These are phyloP conservation scores for Drosophila mayaguana DNA, from an alignment of 2,888 invertebrate genomes.

Conservation along the genomic window DNA sequence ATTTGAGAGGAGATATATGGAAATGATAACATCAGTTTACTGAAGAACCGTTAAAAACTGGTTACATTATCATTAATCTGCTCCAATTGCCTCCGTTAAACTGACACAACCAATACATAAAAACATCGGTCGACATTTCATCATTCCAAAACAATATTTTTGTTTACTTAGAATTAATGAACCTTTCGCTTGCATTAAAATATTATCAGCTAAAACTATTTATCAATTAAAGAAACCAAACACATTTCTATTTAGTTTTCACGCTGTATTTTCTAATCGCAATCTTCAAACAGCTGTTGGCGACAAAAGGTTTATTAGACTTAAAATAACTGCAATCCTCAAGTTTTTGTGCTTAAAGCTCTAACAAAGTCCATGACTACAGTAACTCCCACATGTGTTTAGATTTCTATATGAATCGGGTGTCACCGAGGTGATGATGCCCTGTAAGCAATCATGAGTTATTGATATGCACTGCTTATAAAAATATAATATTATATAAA, in stretches of 20 bases:
- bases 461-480: neutral
- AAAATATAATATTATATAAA: too few relatives aligned
- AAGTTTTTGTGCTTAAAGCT: conserved; percentile 13
- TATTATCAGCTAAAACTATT: neutral
- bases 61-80: neutral
- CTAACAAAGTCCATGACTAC: conserved; percentile 12
- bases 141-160: neutral
- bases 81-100: neutral
- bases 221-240: neutral
- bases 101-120: neutral
- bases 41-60: neutral
- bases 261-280: neutral
- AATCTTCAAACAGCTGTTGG: conserved; percentile 6
- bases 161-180: neutral
- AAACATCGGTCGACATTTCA: neutral
- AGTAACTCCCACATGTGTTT: conserved; percentile 5
- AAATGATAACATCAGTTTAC: neutral
- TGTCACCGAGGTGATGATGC: neutral
- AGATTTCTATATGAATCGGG: neutral
- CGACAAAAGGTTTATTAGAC: conserved; percentile 16
- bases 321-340: neutral
- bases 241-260: neutral
- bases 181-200: neutral
- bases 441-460: neutral
- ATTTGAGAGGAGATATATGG: neutral